Evolutionary conservation across 2,888 invertebrate species (phyloP).

Genomic region (Steromphala cineraria): DNA sequence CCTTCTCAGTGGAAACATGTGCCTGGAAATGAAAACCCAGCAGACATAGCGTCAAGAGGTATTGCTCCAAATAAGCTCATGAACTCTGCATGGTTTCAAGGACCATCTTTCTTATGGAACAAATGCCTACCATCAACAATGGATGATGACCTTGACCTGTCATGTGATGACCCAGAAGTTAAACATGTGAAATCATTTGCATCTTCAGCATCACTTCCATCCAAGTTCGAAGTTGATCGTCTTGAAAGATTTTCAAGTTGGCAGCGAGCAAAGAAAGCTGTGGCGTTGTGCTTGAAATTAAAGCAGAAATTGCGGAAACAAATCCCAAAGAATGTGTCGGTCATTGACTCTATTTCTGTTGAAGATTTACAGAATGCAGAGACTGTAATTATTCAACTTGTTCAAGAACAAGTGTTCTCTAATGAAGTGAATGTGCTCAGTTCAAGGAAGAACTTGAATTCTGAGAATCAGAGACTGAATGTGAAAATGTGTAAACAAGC

Average conservation of each 20-base stretch:
- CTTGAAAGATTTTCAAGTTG: background rate
- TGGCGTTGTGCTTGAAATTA: background rate
- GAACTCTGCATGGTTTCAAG: background rate
- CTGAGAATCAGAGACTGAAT: background rate
- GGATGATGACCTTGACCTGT: background rate
- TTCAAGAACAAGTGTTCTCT: background rate
- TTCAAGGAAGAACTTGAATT: background rate
- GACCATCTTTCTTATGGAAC: background rate
- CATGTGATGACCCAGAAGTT: background rate
- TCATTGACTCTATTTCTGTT: background rate
- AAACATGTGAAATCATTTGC: background rate
- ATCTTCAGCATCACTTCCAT: background rate
- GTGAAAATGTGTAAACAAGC: background rate
- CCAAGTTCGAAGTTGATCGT: background rate
- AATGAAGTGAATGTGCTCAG: background rate
- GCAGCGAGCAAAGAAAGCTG: background rate
- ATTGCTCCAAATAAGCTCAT: background rate
- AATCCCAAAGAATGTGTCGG: background rate
- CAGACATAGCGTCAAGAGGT: background rate
- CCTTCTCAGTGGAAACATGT: conserved; percentile 21
- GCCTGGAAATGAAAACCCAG: background rate
- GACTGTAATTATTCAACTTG: background rate
- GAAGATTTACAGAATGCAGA: background rate
- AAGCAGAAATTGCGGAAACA: background rate
- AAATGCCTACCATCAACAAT: background rate